Base-by-base conservation (phyloP, 2,113 vertebrate genomes). In the Pomatostomus ruficeps region DNA sequence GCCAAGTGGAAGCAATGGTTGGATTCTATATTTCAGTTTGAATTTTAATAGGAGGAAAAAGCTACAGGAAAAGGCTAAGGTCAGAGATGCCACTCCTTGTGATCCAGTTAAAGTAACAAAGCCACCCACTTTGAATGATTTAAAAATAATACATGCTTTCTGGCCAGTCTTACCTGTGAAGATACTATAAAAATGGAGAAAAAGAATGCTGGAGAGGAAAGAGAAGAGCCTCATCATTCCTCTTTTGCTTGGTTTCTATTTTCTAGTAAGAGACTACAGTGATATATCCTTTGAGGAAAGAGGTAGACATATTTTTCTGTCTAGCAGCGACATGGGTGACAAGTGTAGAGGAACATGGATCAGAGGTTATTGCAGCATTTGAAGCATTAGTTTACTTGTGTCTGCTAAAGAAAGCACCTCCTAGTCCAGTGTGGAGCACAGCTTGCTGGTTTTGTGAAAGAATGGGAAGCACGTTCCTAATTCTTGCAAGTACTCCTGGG, bases 401-500 rank as follows among this genome's bases (percentile, higher is more conserved):
- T 51, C 45, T 78, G 17, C 33, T 59, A 40, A 77, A 58, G 43
- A 67, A 26, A 48, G 6, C 25, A 33, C 9, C 24, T 67, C 33
- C 11, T 72, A 36, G 17, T 57, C 29, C 45, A 54, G 52, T 0
- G 0, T 62, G 62, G 7, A 24, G 25, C 22, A 6, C 11, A 2
- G 9, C 6, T 16, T 54, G 17, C 19, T 63, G 35, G 9, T 18
- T 46, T 23, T 59, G 40, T 79, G 46, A 54, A 92, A 28, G 45
- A 77, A 48, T 15, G 42, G 19, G 26, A 35, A 55, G 14, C 33
- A 14, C 29, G 18, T 48, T 78, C 82, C 25, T 40, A 26, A 35
- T 6, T 36, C 31, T 45, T 52, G 3, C 14, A n/a, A 74, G 31
- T 51, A n/a, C 20, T 46, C 20, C 2, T 22, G 31, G 43, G 14